phyloP scores from a whole-genome alignment of 2,113 vertebrate genomes.

The Oryzias curvinotus region DNA sequence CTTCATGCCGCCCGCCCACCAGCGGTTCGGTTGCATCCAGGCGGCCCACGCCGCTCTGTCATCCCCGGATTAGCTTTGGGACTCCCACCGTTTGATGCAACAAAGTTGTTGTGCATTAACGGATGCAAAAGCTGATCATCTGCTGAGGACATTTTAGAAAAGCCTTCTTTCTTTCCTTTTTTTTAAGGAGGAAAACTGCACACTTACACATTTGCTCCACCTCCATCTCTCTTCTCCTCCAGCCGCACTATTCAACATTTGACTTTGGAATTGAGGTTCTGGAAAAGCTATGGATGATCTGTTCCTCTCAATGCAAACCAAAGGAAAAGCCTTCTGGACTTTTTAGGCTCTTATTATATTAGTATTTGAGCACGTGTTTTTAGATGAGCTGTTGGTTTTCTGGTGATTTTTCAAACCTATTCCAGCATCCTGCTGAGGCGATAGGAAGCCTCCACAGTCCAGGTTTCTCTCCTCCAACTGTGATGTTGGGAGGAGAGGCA shows the following conservation, averaged over 20 bases:
- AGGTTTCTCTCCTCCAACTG: constrained; percentile 55
- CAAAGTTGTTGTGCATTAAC: constrained; percentile 26
- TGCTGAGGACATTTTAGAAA: not conserved
- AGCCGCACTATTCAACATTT: constrained; percentile 31
- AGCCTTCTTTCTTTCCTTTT: constrained; percentile 7
- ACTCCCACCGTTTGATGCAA: not conserved
- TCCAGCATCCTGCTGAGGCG: constrained; percentile 10
- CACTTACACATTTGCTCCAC: constrained; percentile 7
- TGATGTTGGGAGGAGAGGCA: constrained; percentile 58
- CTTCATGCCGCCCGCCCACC: constrained; percentile 9
- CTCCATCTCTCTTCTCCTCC: constrained; percentile 9
- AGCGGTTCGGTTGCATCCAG: constrained; percentile 28
- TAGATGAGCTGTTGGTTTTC: constrained; percentile 39
- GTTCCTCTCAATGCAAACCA: constrained; percentile 46
- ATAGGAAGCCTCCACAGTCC: constrained; percentile 46
- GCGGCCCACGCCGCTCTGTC: constrained; percentile 41
- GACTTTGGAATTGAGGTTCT: constrained; percentile 28
- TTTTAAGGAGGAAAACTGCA: not conserved
- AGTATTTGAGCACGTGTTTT: constrained; percentile 33
- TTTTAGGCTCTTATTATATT: constrained; percentile 53
- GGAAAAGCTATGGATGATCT: constrained; percentile 67
- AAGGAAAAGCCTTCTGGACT: constrained; percentile 16
- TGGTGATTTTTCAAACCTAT: too few species aligned
- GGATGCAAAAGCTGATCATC: not conserved
- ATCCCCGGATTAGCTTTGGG: constrained; percentile 37